Conservation (phyloP, 2,113 vertebrate genomes). For the Scartelaos histophorus region DNA sequence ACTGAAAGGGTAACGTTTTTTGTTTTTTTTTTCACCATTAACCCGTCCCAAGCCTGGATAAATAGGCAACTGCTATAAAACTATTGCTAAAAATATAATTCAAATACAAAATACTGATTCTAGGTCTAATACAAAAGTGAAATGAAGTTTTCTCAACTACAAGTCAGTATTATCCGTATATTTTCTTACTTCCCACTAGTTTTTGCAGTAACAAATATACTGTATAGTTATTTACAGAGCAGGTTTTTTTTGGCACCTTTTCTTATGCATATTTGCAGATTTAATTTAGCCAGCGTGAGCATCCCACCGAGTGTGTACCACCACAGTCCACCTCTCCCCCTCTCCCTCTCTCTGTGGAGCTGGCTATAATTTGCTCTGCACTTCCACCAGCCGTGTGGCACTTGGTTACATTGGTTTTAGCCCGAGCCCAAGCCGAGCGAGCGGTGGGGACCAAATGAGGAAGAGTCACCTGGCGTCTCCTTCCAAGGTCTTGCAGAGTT, state of each 20-base stretch:
- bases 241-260: conserved; percentile 42
- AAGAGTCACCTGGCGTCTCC: conserved; percentile 74
- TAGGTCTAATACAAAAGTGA: neutral
- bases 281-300: conserved; percentile 72
- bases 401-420: conserved; percentile 59
- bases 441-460: conserved; percentile 74
- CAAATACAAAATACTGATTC: neutral
- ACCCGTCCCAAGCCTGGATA: no score
- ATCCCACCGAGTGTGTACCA: conserved; percentile 73
- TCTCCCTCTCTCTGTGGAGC: conserved; percentile 64
- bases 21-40: no score
- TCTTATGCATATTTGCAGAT: conserved; percentile 69
- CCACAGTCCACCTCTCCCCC: conserved; percentile 53
- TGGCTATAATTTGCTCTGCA: conserved; percentile 73
- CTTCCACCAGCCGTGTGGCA: conserved; percentile 72
- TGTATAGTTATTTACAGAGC: neutral
- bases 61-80: neutral
- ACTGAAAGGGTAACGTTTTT: no score
- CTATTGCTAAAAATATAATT: neutral
- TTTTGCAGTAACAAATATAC: neutral
- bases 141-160: neutral
- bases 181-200: neutral
- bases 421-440: conserved; percentile 65
- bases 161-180: no score
- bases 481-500: conserved; percentile 75